A percentile compares a stretch with the other conserved stretches of the same genome.
Evolutionary conservation across 2,113 vertebrate genomes (phyloP).

Genomic region (Rhabdomys dilectus): DNA sequence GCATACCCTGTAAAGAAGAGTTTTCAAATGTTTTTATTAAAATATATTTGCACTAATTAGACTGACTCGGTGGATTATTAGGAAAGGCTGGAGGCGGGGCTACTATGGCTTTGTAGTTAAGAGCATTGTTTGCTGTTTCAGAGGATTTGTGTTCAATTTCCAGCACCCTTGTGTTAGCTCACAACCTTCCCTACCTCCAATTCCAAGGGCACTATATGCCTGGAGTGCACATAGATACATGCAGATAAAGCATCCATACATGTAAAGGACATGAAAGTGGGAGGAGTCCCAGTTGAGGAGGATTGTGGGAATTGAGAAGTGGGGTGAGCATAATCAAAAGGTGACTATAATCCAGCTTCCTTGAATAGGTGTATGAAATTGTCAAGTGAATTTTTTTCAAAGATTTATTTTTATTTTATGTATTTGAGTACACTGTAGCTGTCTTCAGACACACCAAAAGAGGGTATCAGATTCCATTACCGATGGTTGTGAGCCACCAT

Average conservation of each 20-base stretch:
- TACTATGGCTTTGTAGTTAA: not conserved
- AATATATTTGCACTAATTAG: not conserved
- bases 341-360: not conserved
- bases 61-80: not conserved
- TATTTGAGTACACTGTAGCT: no score
- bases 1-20: not conserved
- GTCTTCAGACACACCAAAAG: no score
- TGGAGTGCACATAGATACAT: not conserved
- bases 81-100: fast-evolving
- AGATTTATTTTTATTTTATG: no score
- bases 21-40: not conserved
- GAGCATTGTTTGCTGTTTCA: not conserved
- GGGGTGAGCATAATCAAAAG: not conserved
- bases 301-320: not conserved
- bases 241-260: not conserved
- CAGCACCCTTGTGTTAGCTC: not conserved
- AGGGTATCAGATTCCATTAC: no score
- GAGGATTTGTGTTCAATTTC: not conserved
- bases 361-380: not conserved
- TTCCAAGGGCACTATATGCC: not conserved
- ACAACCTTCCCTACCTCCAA: not conserved
- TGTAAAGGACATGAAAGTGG: no score
- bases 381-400: not conserved
- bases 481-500: no score
- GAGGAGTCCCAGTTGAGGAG: no score